These are phyloP conservation scores for Pterocles orientalis DNA, from an alignment of 2,113 vertebrate species.

Conservation along the genomic window DNA sequence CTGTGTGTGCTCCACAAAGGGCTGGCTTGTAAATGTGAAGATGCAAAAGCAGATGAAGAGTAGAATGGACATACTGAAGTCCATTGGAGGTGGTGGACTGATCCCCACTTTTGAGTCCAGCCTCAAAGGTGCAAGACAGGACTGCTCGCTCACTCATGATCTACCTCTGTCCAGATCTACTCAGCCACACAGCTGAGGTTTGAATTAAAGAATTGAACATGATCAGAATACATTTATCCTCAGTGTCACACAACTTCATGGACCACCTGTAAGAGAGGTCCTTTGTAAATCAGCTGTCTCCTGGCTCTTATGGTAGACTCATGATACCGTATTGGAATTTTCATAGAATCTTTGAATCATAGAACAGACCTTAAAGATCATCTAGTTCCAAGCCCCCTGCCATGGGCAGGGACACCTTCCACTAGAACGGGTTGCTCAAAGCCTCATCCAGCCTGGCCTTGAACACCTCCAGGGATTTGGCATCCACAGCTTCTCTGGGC, in stretches of 20 bases:
- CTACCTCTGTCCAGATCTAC: background rate
- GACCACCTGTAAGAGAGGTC: background rate
- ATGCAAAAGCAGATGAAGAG: background rate
- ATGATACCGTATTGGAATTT: background rate
- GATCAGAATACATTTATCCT: background rate
- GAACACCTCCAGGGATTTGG: too few relatives aligned
- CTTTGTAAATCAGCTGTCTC: background rate
- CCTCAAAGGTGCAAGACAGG: background rate
- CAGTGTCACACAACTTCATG: background rate
- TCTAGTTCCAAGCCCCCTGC: too few relatives aligned
- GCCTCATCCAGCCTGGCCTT: too few relatives aligned
- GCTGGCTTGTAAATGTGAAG: fast-evolving
- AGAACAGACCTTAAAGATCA: too few relatives aligned
- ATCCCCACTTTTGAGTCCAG: background rate
- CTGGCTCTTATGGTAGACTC: background rate
- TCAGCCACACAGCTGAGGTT: background rate
- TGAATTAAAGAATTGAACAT: fast-evolving
- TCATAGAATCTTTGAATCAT: background rate
- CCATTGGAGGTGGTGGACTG: fast-evolving
- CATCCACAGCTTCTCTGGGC: too few relatives aligned
- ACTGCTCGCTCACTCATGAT: fast-evolving
- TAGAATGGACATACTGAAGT: fast-evolving
- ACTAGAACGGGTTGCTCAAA: too few relatives aligned
- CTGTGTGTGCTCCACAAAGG: fast-evolving
- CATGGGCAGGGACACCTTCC: too few relatives aligned